These are phyloP conservation scores for Anaspis maculata DNA, from an alignment of 2,888 invertebrate genomes.

Conservation along the genomic window DNA sequence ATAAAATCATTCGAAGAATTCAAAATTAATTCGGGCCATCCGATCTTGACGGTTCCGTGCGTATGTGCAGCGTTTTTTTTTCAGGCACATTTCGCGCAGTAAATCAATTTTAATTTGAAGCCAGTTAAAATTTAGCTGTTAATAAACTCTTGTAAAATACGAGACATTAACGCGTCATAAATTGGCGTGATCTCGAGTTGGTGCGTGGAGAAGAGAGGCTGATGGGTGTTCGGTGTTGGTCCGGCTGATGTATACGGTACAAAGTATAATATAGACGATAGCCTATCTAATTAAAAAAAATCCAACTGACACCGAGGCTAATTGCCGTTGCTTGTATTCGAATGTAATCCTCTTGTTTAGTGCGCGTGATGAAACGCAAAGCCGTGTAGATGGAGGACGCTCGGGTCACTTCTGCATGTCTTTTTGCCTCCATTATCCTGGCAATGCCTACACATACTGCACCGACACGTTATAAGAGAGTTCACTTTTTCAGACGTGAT, in stretches of 20 bases:
- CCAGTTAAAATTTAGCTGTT: slow-evolving; percentile 14
- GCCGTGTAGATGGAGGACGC: background rate
- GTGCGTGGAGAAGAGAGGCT: slow-evolving; percentile 3
- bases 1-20: too few species aligned
- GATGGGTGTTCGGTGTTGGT: too few species aligned
- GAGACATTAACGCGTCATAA: slow-evolving; percentile 20
- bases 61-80: too few species aligned
- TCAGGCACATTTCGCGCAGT: too few species aligned
- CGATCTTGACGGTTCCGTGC: too few species aligned
- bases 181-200: slow-evolving; percentile 7
- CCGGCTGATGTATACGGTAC: slow-evolving; percentile 19
- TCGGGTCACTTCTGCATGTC: too few species aligned
- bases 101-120: slow-evolving; percentile 13
- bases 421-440: too few species aligned
- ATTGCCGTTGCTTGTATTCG: slow-evolving; percentile 29
- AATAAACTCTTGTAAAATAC: slow-evolving; percentile 20
- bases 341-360: slow-evolving; percentile 28
- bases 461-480: too few species aligned
- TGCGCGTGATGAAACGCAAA: slow-evolving; percentile 23
- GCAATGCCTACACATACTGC: too few species aligned
- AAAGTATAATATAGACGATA: slow-evolving; percentile 27
- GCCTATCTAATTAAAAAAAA: slow-evolving; percentile 28
- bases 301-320: slow-evolving; percentile 25
- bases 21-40: too few species aligned
- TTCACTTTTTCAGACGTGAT: too few species aligned